Percentiles rank a stretch among this genome's conserved stretches.
Conservation (phyloP, 2,113 vertebrate species). For the Phaethornis superciliosus region DNA sequence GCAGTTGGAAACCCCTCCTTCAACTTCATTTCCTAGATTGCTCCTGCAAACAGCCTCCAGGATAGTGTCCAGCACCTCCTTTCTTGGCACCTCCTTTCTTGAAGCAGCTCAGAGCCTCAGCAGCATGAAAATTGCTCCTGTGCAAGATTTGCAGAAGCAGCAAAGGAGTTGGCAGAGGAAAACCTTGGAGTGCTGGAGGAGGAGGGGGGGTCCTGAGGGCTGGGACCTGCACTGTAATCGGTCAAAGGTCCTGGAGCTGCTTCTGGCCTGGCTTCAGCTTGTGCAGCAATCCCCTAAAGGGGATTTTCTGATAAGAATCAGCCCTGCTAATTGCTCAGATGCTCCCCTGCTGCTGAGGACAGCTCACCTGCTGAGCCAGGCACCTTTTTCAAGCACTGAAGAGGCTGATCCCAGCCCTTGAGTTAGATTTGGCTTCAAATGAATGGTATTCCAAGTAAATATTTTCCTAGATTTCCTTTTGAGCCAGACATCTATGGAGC, state of each 20-base stretch:
- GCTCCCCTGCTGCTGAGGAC: neutral
- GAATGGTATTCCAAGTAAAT: neutral
- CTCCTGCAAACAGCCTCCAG: neutral
- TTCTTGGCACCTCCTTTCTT: neutral
- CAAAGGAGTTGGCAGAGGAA: neutral
- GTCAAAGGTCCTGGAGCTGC: neutral
- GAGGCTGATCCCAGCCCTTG: neutral
- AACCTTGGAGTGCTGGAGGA: neutral
- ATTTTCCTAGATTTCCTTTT: neutral
- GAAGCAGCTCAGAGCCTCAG: neutral
- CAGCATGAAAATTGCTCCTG: too few relatives aligned
- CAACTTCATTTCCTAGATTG: neutral
- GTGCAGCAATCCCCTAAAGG: neutral
- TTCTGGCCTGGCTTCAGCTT: neutral
- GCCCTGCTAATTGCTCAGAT: neutral
- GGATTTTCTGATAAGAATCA: neutral
- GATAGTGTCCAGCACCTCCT: fast-evolving
- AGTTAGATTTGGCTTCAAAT: neutral
- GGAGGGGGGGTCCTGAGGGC: neutral
- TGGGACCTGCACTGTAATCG: neutral
- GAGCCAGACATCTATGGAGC: neutral
- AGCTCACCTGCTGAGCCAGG: neutral
- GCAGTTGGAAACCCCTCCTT: neutral
- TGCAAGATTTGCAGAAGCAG: neutral
- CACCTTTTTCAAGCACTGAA: neutral